Conservation (phyloP, 2,797 vertebrate genomes). For the Pseudochromis fuscus region DNA sequence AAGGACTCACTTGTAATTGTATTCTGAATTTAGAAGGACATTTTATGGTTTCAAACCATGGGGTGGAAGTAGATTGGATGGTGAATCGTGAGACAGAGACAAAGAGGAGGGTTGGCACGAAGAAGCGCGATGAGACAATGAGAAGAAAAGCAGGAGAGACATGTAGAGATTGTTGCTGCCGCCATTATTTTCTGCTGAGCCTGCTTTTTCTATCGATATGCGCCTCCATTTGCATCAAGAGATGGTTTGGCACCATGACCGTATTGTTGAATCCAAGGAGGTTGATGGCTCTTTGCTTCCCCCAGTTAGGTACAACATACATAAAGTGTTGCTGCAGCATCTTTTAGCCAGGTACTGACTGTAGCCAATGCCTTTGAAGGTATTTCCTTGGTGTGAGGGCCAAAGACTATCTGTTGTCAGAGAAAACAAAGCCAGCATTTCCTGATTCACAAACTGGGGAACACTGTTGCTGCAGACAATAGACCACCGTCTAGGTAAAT, state of each 20-base stretch:
- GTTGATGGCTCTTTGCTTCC: constrained; percentile 27
- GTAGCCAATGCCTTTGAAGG: constrained; percentile 39
- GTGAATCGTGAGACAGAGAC: background rate
- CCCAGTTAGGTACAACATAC: constrained; percentile 24
- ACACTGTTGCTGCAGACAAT: constrained; percentile 50
- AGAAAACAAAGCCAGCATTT: constrained; percentile 41
- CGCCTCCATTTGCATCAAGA: constrained; percentile 39
- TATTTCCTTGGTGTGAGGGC: constrained; percentile 31
- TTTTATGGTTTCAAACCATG: constrained; percentile 15
- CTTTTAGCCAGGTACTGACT: constrained; percentile 36
- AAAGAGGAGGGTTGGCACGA: background rate
- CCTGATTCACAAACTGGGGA: constrained; percentile 41
- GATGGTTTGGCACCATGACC: constrained; percentile 24
- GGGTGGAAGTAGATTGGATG: constrained; percentile 4
- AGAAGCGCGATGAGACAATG: constrained; percentile 16
- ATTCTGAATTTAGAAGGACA: constrained; percentile 29
- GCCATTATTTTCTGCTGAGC: constrained; percentile 53
- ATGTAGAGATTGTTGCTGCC: constrained; percentile 21
- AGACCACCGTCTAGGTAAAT: constrained; percentile 24
- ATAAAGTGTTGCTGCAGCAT: constrained; percentile 44
- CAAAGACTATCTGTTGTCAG: constrained; percentile 41
- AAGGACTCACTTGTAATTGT: constrained; percentile 27
- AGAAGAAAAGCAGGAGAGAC: constrained; percentile 24
- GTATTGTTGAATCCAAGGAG: constrained; percentile 41
- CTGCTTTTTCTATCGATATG: constrained; percentile 29